Evolutionary conservation across 2,797 vertebrate species (phyloP).

Genomic region (Mionectes olivaceus): DNA sequence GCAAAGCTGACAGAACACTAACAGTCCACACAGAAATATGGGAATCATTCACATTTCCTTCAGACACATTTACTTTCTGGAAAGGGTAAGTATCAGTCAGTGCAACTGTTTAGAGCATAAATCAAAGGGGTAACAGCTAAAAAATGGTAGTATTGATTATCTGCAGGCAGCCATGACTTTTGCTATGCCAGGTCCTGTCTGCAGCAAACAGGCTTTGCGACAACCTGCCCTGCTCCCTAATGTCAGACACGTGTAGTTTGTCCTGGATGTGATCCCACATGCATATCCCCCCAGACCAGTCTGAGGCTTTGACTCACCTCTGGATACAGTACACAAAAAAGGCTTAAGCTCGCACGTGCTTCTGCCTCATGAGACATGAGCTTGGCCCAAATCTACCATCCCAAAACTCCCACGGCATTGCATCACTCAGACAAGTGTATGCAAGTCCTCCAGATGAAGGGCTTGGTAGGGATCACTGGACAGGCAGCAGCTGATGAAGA

Average conservation of each 20-base stretch:
- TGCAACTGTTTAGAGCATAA: not conserved
- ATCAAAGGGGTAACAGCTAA: not conserved
- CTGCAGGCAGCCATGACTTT: not conserved
- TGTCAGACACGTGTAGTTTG: accelerated
- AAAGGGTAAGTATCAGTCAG: not conserved
- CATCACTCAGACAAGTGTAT: accelerated
- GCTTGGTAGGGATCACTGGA: not conserved
- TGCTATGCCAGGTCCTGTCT: accelerated
- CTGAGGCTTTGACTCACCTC: not conserved
- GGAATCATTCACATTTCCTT: not conserved
- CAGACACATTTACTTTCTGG: not conserved
- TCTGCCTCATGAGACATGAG: accelerated
- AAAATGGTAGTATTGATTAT: not conserved
- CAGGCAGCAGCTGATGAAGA: not conserved
- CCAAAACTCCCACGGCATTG: not conserved
- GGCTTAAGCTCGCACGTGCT: not conserved
- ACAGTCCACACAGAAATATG: not conserved
- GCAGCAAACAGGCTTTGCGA: not conserved
- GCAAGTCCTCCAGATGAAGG: not conserved
- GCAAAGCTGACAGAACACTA: not conserved
- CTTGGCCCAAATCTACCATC: not conserved
- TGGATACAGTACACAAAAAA: not conserved
- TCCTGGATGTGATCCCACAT: accelerated
- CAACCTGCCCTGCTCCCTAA: not conserved
- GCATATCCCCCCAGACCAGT: not conserved